These are phyloP conservation scores for Cuculus canorus DNA, from an alignment of 2,797 vertebrate genomes.

Conservation along the genomic window DNA sequence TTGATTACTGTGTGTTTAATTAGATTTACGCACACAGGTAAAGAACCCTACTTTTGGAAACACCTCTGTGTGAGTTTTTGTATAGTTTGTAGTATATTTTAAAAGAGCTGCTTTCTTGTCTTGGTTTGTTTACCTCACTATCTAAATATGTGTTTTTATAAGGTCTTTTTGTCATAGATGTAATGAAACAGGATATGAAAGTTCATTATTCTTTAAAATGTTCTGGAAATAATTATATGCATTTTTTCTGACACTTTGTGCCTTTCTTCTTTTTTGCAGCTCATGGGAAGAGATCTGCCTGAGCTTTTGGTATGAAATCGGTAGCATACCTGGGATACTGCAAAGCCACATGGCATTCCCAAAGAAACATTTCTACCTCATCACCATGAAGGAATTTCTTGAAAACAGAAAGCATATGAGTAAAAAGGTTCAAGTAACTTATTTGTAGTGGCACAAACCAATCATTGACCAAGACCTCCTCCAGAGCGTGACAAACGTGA, in stretches of 20 bases:
- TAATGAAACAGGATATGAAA: neutral
- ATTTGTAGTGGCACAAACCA: slow-evolving; percentile 67
- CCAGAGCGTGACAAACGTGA: slow-evolving; percentile 74
- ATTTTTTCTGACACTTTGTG: neutral
- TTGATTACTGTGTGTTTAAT: no score
- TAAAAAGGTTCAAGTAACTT: slow-evolving; percentile 74
- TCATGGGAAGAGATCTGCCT: slow-evolving; percentile 70
- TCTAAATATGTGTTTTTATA: neutral
- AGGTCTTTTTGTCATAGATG: neutral
- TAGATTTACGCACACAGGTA: no score
- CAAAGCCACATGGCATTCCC: slow-evolving; percentile 62
- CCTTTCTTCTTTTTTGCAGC: slow-evolving; percentile 36
- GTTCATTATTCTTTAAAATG: neutral
- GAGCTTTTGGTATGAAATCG: slow-evolving; percentile 74
- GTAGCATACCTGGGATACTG: neutral
- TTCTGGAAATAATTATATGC: neutral
- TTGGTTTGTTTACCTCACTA: neutral
- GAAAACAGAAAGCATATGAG: slow-evolving; percentile 61
- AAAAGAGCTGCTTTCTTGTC: neutral
- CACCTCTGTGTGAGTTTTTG: neutral
- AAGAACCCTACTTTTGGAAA: neutral
- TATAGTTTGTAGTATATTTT: neutral
- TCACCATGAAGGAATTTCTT: slow-evolving; percentile 77
- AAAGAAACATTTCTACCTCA: slow-evolving; percentile 73
- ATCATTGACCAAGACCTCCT: slow-evolving; percentile 67